Base-by-base conservation (phyloP, 2,888 invertebrate genomes). In the Orgyia antiqua region DNA sequence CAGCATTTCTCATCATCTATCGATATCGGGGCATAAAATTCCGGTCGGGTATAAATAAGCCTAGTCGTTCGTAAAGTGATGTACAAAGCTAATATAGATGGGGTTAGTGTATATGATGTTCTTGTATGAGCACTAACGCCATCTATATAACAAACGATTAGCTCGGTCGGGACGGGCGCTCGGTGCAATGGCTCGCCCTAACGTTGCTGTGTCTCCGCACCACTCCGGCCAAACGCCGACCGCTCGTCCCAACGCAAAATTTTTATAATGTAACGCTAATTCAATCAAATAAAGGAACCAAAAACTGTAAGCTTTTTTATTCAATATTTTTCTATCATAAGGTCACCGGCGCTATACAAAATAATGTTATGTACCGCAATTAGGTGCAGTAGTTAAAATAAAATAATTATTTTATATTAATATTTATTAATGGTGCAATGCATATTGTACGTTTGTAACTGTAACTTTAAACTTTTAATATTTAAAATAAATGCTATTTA, bases 401-500 rank as follows among this genome's bases (percentile, higher is more conserved):
- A 74, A 52, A 57, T 61, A 69, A 76, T 68, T 80, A 80, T 84
- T 83, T 84, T 84, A 83, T 83, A 80, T 73, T 77, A 75, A 69
- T 77, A 83, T 83, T 83, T 82, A 80, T 82, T 80, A 78, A 76
- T 79, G 54, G 80, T 83, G 78, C 82, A 80, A 79, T 77, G 60
- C 58, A 62, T 67, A 73, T 78, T 79, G 79, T 83, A 78, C 82
- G 79, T 82, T 79, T 82, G 76, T 84, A 79, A 76, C 70, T 82
- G 78, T 82, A 82, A 80, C 78, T 80, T 80, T 71, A 82, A 78
- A 69, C 78, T 80, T 80, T 71, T 82, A 78, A 69, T 83, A 74
- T 66, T 75, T 78, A 78, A 83, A 78, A 80, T 84, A 83, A 84
- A 84, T 80, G 80, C 82, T 84, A 86, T 84, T 83, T 84, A 84